Conservation (phyloP, 2,888 invertebrate species). For the Conus canariensis region DNA sequence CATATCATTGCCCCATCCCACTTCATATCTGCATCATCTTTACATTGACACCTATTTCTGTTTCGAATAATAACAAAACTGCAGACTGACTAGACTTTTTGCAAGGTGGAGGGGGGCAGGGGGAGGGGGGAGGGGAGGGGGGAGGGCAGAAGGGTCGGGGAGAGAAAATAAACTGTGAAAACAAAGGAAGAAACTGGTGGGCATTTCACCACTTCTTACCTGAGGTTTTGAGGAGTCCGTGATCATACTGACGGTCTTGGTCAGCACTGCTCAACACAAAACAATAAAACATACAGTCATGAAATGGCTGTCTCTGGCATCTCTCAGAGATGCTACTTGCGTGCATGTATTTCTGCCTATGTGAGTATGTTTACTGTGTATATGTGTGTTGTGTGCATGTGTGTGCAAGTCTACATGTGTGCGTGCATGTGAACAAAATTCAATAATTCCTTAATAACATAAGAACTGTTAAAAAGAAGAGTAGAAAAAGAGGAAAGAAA, state of each 20-base stretch:
- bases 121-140: too few relatives aligned
- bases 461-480: not conserved
- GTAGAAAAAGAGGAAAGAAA: not conserved
- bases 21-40: too few relatives aligned
- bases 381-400: not conserved
- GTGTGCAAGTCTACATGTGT: not conserved
- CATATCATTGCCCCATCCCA: too few relatives aligned
- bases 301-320: not conserved
- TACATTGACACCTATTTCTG: too few relatives aligned
- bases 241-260: slow-evolving; percentile 19
- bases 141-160: too few relatives aligned
- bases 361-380: not conserved
- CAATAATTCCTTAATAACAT: too few relatives aligned
- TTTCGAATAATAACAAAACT: too few relatives aligned
- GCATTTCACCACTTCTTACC: not conserved
- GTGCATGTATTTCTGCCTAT: not conserved
- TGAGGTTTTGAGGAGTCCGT: not conserved
- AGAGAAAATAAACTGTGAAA: not conserved
- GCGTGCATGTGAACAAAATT: too few relatives aligned
- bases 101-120: too few relatives aligned
- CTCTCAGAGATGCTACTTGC: too few relatives aligned
- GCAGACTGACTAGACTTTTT: too few relatives aligned
- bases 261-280: not conserved
- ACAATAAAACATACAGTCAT: not conserved
- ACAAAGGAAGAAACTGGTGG: not conserved